Percentiles rank a stretch among this genome's conserved stretches.
Conservation (phyloP, 1,140 invertebrate genomes). For the Caenorhabditis brenneri region DNA sequence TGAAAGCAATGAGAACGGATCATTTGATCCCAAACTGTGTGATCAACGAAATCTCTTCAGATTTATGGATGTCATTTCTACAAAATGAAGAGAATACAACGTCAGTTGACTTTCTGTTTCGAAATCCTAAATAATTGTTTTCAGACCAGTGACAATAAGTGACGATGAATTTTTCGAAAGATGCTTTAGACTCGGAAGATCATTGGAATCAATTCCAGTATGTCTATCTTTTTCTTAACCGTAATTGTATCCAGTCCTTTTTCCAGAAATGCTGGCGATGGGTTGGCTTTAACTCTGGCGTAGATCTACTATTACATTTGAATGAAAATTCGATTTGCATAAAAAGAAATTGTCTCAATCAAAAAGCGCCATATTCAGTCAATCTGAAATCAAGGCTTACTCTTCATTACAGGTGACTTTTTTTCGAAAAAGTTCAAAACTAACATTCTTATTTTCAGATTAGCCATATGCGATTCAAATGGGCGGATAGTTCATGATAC, state of each 20-base stretch:
- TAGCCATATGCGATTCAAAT: background rate
- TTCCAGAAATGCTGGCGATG: slow-evolving; percentile 30
- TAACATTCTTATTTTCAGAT: background rate
- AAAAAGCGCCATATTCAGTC: background rate
- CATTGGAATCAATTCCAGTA: background rate
- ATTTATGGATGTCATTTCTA: background rate
- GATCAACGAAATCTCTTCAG: background rate
- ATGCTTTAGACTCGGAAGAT: background rate
- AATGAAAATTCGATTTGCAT: slow-evolving; percentile 1
- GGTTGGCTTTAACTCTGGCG: background rate
- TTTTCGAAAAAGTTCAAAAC: background rate
- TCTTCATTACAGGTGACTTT: background rate
- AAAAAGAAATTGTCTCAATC: slow-evolving; percentile 16
- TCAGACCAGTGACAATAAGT: background rate
- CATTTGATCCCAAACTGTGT: background rate
- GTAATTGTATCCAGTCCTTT: background rate
- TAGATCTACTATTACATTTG: background rate
- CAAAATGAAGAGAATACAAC: background rate
- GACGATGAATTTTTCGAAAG: slow-evolving; percentile 7
- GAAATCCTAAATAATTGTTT: background rate
- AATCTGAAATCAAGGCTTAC: background rate
- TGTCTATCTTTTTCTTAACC: background rate
- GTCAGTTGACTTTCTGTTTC: background rate
- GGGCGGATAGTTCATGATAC: background rate
- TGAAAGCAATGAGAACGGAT: background rate